Evolutionary conservation across 1,140 invertebrate species (phyloP), one percentile per base, ranked within the genome.

Genomic region (Linepithema humile): DNA sequence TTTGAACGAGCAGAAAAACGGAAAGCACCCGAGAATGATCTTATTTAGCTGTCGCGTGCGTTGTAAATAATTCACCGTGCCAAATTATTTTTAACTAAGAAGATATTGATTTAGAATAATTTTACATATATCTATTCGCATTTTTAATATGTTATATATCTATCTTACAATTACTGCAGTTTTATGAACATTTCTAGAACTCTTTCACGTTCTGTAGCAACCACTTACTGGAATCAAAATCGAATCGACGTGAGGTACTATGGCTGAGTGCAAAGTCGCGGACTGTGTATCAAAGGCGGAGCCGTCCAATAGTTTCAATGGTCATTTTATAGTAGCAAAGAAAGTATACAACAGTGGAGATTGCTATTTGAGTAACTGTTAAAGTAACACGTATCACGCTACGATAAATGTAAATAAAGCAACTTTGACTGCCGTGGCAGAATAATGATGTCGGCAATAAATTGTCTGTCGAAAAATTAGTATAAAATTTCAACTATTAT

Each of bases 171-270:
- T n/a, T n/a, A n/a, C n/a, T n/a, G n/a, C n/a, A n/a, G n/a, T n/a
- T n/a, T n/a, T n/a, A n/a, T n/a, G n/a, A n/a, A n/a, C n/a, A n/a
- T n/a, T n/a, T n/a, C 1, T 50, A 9, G 29, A n/a, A 35, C 12
- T 20, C 10, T 78, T 43, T 1, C 26, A 20, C 48, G n/a, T 6
- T 23, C n/a, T 55, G n/a, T 38, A 69, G 17, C 38, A n/a, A 55
- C n/a, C 48, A 69, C 23, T 65, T 78, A 57, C 23, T 80, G 23
- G 35, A 80, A 70, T 62, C 57, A 43, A 48, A 62, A 75, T 80
- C n/a, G 75, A 70, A 80, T 80, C 48, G n/a, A 43, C 17, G 12
- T 23, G 23, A 2, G 9, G 48, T n/a, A 55, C 17, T 55, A 70
- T 55, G n/a, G 35, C 15, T 57, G 75, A 78, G 62, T 78, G 48